These are phyloP conservation scores for Drosophila sucinea DNA, from an alignment of 1,140 invertebrate genomes.

Conservation along the genomic window DNA sequence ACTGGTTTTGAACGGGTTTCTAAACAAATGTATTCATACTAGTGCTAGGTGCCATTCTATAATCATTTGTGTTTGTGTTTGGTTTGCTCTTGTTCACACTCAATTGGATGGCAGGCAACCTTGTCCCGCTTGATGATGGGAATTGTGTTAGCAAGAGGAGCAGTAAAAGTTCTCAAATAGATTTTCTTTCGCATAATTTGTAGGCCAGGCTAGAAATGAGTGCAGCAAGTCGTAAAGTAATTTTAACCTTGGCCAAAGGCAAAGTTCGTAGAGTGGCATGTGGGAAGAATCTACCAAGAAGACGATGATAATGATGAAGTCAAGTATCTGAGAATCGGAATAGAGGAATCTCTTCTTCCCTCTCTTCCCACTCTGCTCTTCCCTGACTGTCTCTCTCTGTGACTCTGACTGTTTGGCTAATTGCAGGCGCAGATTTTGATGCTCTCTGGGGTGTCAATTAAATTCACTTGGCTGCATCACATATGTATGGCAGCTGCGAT, in stretches of 20 bases:
- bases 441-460: conserved; percentile 73
- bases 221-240: conserved; percentile 25
- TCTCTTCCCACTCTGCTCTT: neutral
- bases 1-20: too few relatives aligned
- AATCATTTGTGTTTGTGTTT: neutral
- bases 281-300: conserved; percentile 52
- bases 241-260: conserved; percentile 66
- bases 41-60: neutral
- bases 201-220: conserved; percentile 63
- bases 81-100: conserved; percentile 54
- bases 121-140: conserved; percentile 64
- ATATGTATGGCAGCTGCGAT: conserved; percentile 52
- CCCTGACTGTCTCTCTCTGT: neutral
- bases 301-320: conserved; percentile 30
- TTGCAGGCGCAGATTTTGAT: conserved; percentile 72
- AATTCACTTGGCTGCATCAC: conserved; percentile 69
- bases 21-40: too few relatives aligned
- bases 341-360: neutral
- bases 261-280: conserved; percentile 55
- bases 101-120: conserved; percentile 63
- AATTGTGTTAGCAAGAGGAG: conserved; percentile 13
- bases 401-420: conserved; percentile 50
- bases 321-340: conserved; percentile 19
- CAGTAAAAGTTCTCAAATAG: conserved; percentile 43
- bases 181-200: conserved; percentile 68